Percentiles rank a stretch among this genome's conserved stretches.
Conservation (phyloP, 2,113 vertebrate species). For the Empidonax alnorum region DNA sequence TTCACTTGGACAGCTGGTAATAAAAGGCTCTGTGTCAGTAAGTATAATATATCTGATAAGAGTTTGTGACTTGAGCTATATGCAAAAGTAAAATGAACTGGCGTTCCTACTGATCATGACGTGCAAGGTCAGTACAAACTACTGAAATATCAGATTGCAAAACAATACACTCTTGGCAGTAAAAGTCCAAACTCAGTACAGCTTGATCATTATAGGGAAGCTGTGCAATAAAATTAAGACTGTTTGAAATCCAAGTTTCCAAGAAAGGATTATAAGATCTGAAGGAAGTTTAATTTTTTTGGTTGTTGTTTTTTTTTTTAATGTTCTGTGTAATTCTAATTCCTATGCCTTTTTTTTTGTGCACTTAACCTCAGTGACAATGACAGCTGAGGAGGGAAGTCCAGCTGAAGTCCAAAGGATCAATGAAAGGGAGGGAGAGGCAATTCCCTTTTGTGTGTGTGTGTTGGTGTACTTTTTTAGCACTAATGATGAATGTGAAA, state of each 20-base stretch:
- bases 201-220: background rate
- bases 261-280: background rate
- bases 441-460: background rate
- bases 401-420: background rate
- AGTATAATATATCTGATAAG: background rate
- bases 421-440: background rate
- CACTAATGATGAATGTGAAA: background rate
- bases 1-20: background rate
- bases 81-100: conserved; percentile 12
- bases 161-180: background rate
- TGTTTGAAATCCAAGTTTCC: background rate
- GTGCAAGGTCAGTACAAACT: conserved; percentile 14
- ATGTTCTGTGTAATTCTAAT: background rate
- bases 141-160: background rate
- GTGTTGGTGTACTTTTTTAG: background rate
- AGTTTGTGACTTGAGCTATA: background rate
- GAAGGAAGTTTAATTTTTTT: background rate
- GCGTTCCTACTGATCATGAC: background rate
- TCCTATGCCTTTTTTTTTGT: background rate
- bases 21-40: background rate
- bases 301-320: background rate
- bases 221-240: background rate
- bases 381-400: background rate
- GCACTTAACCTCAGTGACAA: background rate
- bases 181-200: background rate